Evolutionary conservation across 2,888 invertebrate species (phyloP), one percentile per base, ranked within the genome.

Genomic region (Netelia inedita): DNA sequence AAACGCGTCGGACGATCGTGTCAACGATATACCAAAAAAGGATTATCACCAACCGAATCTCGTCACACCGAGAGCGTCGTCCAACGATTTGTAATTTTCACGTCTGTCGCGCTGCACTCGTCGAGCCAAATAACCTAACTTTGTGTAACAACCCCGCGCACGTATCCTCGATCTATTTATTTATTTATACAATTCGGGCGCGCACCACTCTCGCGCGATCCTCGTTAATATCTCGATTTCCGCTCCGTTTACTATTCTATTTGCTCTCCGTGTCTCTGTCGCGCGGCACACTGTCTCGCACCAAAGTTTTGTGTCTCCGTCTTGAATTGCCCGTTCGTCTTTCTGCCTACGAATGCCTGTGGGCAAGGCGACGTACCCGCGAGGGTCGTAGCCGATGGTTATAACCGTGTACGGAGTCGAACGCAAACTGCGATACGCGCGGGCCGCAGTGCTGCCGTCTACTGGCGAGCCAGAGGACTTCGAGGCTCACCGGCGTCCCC

Each of bases 391-490:
- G 87, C 43, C 68, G 76, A 73, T 82, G 71, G 80, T 82, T 72
- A 80, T 74, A 85, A 69, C 80, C 86, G 75, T 71, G 78, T 75
- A 78, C 72, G 76, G 69, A 82, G 86, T 88, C 87, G 85, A 85
- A 91, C 90, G 88, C 89, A 85, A 90, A 91, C 90, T 91, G 91
- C 92, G 93, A 92, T 92, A 92, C 92, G 92, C 92, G 91, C 92
- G 90, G 91, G 90, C 91, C 93, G 92, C 93, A 93, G 93, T 93
- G 93, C 93, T 93, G 93, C 93, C 93, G 93, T 91, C 93, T 93
- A 93, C 93, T 93, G 93, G 93, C 85, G 88, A 82, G 82, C 86
- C 85, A 83, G 57, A 65, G 84, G 89, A 85, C 83, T 85, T 73
- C 57, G 83, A 85, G 89, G 88, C 88, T 89, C 89, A 89, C 86